Evolutionary conservation across 2,113 vertebrate genomes (phyloP).

Genomic region (Poecilia latipinna): DNA sequence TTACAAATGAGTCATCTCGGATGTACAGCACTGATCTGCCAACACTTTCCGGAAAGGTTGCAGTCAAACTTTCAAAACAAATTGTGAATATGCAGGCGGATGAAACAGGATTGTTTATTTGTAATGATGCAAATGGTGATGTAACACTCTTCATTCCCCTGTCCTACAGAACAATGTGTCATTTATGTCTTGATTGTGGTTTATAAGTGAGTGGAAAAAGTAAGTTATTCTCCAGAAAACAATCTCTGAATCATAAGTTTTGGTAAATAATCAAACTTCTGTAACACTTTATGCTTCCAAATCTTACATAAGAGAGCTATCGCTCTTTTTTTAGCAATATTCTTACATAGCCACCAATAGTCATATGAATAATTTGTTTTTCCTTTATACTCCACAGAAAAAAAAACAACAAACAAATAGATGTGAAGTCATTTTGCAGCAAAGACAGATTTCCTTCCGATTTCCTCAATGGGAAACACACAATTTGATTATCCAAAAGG

Average conservation of each 20-base stretch:
- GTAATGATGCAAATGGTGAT: conserved; percentile 4
- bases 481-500: conserved; percentile 17
- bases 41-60: conserved; percentile 20
- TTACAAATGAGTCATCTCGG: conserved; percentile 40
- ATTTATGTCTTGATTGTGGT: conserved; percentile 14
- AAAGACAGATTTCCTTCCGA: conserved; percentile 26
- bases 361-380: conserved; percentile 34
- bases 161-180: conserved; percentile 3
- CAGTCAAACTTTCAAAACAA: conserved; percentile 7
- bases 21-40: conserved; percentile 11
- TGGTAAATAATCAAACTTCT: conserved; percentile 57
- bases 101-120: conserved; percentile 1
- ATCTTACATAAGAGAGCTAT: conserved; percentile 39
- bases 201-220: conserved; percentile 29
- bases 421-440: conserved; percentile 17
- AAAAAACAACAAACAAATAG: conserved; percentile 27
- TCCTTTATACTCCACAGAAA: conserved; percentile 22
- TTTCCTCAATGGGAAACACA: conserved; percentile 37
- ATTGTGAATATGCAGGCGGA: conserved; percentile 7
- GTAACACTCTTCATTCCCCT: not conserved
- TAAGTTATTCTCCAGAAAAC: conserved; percentile 26
- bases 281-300: conserved; percentile 25
- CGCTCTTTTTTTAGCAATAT: conserved; percentile 18
- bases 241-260: conserved; percentile 57
- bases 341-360: conserved; percentile 22